Percentiles rank a stretch among this genome's conserved stretches.
Conservation (phyloP, 2,797 vertebrate species). For the Artibeus lituratus region DNA sequence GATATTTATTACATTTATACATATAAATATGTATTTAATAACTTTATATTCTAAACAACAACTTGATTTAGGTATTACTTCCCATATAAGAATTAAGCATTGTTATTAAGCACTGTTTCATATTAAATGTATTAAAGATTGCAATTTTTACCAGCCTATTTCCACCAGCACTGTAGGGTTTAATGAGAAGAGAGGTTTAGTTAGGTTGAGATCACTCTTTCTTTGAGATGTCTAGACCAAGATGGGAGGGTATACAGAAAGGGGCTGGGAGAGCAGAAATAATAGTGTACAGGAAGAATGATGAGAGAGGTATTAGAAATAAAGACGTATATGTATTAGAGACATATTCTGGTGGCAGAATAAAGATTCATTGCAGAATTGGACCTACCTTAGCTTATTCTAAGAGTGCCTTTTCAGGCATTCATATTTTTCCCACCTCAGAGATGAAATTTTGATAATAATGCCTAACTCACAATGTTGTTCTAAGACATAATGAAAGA, state of each 20-base stretch:
- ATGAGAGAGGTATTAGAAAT: not conserved
- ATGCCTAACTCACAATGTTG: conserved; percentile 11
- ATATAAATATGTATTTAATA: not conserved
- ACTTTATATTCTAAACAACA: not conserved
- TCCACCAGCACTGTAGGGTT: not conserved
- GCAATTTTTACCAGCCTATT: not conserved
- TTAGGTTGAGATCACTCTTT: not conserved
- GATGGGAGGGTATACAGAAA: not conserved
- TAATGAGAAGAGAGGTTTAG: not conserved
- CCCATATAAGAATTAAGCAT: not conserved
- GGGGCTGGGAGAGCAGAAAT: not conserved
- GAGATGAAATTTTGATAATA: conserved; percentile 34
- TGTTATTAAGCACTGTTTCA: not conserved
- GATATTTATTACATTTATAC: too few relatives aligned
- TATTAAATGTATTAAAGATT: not conserved
- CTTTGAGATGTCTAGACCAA: not conserved
- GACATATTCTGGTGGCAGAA: not conserved
- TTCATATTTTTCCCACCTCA: not conserved
- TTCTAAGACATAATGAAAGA: conserved; percentile 35
- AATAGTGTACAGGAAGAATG: not conserved
- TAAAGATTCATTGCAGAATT: conserved; percentile 15
- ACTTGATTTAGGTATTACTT: not conserved
- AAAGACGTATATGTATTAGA: not conserved
- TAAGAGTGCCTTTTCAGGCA: not conserved
- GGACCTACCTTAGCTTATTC: not conserved